These are phyloP conservation scores for Luperina nickerlii DNA, from an alignment of 2,888 invertebrate species.

Conservation along the genomic window DNA sequence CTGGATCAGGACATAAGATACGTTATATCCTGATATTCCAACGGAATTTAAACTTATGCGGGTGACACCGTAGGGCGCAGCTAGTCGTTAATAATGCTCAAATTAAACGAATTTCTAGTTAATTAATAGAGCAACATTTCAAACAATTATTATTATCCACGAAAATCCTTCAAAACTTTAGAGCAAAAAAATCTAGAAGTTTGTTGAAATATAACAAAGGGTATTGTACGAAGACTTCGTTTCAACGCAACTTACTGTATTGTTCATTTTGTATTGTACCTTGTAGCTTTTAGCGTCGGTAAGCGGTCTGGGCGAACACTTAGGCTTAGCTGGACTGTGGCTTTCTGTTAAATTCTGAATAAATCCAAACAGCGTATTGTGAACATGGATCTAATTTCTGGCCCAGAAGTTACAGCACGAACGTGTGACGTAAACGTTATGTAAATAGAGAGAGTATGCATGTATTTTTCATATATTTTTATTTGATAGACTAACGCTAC, in stretches of 20 bases:
- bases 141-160: conserved; percentile 14
- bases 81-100: neutral
- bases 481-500: neutral
- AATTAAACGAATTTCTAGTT: conserved; percentile 8
- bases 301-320: conserved; percentile 15
- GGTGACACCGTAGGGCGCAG: neutral
- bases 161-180: conserved; percentile 28
- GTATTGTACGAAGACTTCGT: conserved; percentile 17
- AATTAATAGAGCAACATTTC: conserved; percentile 13
- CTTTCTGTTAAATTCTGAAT: neutral
- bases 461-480: neutral
- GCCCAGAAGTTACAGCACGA: neutral
- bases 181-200: conserved; percentile 11
- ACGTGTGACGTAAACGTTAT: neutral
- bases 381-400: neutral
- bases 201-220: conserved; percentile 31
- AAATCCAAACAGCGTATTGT: too few species aligned
- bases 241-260: conserved; percentile 12
- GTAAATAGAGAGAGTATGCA: neutral
- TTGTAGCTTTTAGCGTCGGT: conserved; percentile 21
- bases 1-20: neutral
- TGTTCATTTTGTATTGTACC: conserved; percentile 31
- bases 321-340: neutral
- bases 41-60: neutral
- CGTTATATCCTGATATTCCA: neutral